Evolutionary conservation across 2,113 vertebrate genomes (phyloP).

Genomic region (Zosterops japonicus): DNA sequence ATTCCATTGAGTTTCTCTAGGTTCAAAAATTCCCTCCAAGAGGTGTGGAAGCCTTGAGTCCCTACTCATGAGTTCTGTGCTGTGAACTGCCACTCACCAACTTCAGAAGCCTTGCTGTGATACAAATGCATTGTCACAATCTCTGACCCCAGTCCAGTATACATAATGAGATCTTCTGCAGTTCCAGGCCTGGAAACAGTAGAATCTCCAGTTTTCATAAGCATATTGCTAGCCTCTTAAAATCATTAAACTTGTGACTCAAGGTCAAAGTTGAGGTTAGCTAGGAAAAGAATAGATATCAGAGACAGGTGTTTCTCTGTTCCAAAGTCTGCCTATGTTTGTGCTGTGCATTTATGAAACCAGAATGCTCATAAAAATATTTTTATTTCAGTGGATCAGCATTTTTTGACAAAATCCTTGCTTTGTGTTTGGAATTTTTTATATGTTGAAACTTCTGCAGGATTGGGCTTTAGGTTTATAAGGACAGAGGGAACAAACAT

Average conservation of each 20-base stretch:
- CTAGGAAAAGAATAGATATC: background rate
- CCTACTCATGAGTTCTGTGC: background rate
- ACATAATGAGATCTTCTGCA: background rate
- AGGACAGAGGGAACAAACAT: background rate
- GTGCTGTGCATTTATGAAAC: background rate
- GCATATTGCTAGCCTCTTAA: background rate
- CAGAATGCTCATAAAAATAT: background rate
- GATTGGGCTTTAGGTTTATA: background rate
- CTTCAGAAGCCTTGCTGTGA: background rate
- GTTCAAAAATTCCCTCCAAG: background rate
- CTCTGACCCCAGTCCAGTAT: background rate
- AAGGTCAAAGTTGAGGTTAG: background rate
- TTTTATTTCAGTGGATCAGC: background rate
- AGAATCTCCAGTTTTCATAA: background rate
- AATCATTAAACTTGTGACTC: background rate
- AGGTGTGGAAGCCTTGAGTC: background rate
- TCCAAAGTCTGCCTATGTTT: background rate
- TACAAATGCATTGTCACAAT: background rate
- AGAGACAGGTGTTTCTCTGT: background rate
- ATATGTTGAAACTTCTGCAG: background rate
- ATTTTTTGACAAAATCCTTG: background rate
- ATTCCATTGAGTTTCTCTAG: background rate
- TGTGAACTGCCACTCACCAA: background rate
- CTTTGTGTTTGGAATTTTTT: background rate
- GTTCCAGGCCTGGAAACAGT: background rate